Evolutionary conservation across 2,888 invertebrate species (phyloP).

Genomic region (Drosophila putrida): DNA sequence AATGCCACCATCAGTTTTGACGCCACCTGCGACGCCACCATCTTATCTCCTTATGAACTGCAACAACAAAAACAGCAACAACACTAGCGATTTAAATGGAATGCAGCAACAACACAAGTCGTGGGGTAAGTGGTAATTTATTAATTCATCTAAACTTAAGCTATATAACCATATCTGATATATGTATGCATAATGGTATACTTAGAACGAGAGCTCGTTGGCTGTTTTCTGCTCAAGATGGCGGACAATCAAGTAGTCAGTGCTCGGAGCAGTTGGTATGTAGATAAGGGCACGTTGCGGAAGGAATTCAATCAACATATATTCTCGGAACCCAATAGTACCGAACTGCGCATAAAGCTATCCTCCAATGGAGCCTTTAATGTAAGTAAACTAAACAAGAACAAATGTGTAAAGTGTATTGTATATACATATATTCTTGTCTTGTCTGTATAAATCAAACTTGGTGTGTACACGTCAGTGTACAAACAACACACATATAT

Average conservation of each 20-base stretch:
- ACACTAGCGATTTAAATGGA: constrained; percentile 6
- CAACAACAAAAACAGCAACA: constrained; percentile 19
- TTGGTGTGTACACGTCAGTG: too few relatives aligned
- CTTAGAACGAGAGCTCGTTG: constrained; percentile 71
- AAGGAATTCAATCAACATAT: constrained; percentile 53
- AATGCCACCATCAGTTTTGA: constrained; percentile 30
- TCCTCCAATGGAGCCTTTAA: constrained; percentile 49
- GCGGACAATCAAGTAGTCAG: constrained; percentile 57
- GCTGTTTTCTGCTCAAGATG: constrained; percentile 70
- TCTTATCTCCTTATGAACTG: constrained; percentile 13
- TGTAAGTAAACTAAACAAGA: constrained; percentile 55
- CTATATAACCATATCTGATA: not conserved
- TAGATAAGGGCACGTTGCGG: constrained; percentile 60
- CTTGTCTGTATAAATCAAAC: too few relatives aligned
- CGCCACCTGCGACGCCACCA: constrained; percentile 53
- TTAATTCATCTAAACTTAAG: not conserved
- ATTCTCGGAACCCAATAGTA: constrained; percentile 11
- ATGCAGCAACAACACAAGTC: constrained; percentile 25
- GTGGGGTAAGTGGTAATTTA: constrained; percentile 54
- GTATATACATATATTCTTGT: too few relatives aligned
- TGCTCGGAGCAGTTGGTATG: constrained; percentile 62
- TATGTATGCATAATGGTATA: not conserved
- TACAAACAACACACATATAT: too few relatives aligned
- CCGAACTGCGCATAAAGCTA: constrained; percentile 34
- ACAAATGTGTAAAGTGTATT: too few relatives aligned